Base-by-base conservation (phyloP, 2,113 vertebrate genomes). In the Charadrius vociferus region DNA sequence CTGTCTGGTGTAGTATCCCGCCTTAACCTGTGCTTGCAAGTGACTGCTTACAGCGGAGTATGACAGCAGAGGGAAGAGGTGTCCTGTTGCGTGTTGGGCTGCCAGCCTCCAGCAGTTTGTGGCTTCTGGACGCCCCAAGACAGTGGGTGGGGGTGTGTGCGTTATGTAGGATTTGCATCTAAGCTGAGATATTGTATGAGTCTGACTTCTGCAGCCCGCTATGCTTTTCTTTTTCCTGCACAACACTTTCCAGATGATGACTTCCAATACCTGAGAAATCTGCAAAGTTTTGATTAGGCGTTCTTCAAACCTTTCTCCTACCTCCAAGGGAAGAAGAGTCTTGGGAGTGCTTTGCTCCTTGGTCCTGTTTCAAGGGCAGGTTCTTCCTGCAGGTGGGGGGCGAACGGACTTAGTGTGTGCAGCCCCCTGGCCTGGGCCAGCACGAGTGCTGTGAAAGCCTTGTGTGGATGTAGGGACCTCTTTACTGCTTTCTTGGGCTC, bases 1-100 rank as follows among this genome's bases (percentile, higher is more conserved):
- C 29, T 70, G 29, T 23, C 43, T 62, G 41, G 30, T 52, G 3
- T 4, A 34, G 41, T 9, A 18, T 23, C 32, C 3, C 1, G 0
- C 30, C 29, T 23, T 45, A 43, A 43, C 10, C 37, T 8, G 14
- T 22, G 27, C 30, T 79, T 36, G 5, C 19, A 12, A 34, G 50
- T 6, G n/a, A 34, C 10, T 29, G 6, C 30, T 72, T 27, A 4
- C 27, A 50, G 4, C 11, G 3, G 58, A 12, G 12, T 15, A 0
- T 1, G 32, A 5, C 23, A 4, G 29, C 7, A 45, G 23, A n/a
- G 7, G 58, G 37, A 37, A 5, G 10, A 7, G 58, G 30, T 1
- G 1, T 47, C 24, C 32, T 5, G 1, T 26, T 9, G 17, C 0
- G 0, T 14, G 20, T 12, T 0, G 3, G 26, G 23, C 37, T 63